Conservation (phyloP, 2,888 invertebrate genomes). For the Sisyra terminalis region DNA sequence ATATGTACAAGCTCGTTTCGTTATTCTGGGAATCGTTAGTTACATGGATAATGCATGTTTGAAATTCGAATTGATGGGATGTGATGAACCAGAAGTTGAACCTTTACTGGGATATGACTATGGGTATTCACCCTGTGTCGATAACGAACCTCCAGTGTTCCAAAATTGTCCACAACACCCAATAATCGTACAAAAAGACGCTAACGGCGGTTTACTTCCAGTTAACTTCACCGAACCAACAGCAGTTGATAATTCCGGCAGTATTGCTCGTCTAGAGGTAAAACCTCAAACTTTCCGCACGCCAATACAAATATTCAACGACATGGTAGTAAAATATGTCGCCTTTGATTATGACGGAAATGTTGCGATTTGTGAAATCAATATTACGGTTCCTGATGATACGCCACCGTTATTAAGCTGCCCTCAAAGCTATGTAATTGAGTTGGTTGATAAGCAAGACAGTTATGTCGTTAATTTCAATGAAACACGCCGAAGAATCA, state of each 20-base stretch:
- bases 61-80: slow-evolving; percentile 92
- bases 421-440: slow-evolving; percentile 87
- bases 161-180: slow-evolving; percentile 92
- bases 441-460: slow-evolving; percentile 76
- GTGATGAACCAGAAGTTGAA: slow-evolving; percentile 69
- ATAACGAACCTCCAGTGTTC: slow-evolving; percentile 93
- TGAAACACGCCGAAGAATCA: slow-evolving; percentile 69
- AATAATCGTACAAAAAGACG: slow-evolving; percentile 73
- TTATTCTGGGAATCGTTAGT: slow-evolving; percentile 87
- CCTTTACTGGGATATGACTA: slow-evolving; percentile 84
- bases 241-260: slow-evolving; percentile 90
- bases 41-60: slow-evolving; percentile 94
- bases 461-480: slow-evolving; percentile 85
- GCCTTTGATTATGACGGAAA: slow-evolving; percentile 97
- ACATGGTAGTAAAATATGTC: slow-evolving; percentile 85
- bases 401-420: slow-evolving; percentile 82
- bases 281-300: slow-evolving; percentile 84
- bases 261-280: slow-evolving; percentile 82
- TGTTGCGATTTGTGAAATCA: slow-evolving; percentile 91
- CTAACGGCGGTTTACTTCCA: slow-evolving; percentile 75
- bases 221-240: slow-evolving; percentile 89
- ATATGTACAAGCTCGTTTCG: slow-evolving; percentile 84
- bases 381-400: slow-evolving; percentile 86
- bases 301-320: slow-evolving; percentile 74
- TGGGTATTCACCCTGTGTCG: slow-evolving; percentile 81